Evolutionary conservation across 2,113 vertebrate species (phyloP), one percentile per base, ranked within the genome.

Genomic region (Cottus gobio): DNA sequence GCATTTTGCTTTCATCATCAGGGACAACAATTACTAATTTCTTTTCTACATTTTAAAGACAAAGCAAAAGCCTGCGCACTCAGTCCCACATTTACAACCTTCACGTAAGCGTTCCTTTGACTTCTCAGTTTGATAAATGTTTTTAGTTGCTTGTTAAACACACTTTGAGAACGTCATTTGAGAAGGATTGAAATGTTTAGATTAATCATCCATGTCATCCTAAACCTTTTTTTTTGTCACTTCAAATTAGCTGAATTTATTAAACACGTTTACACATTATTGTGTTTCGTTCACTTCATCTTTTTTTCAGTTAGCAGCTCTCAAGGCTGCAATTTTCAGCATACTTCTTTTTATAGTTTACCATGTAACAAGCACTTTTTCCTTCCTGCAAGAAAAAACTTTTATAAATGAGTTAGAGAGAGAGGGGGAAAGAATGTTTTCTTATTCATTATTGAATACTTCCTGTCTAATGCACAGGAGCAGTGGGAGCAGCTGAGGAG

Each of bases 401-500:
- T 67, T 20, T 64, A 71, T 57, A 15, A 63, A 20, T 24, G 39
- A 7, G 26, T 48, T 42, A 15, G 16, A 30, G 7, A 31, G 28
- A 4, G 30, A 16, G 15, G 60, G 42, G 16, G 7, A 52, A 3
- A 20, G 15, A 58, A 48, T 46, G 30, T 28, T 71, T 57, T 8
- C 20, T 8, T 46, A 79, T 67, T 56, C 20, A 61, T 60, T 60
- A 71, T 52, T 72, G 30, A 54, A 60, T 6, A 28, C 28, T 36
- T 24, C 28, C 15, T 48, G 52, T 64, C 42, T 79, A 15, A 4
- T 63, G 56, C 16, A 48, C 71, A 11, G 30, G 30, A 42, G 54
- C 61, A 54, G 20, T 68, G 50, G 65, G 61, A 79, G 71, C 78
- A 56, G 72, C 75, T 75, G 69, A 70, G 61, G 50, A 80, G 24